phyloP scores from a whole-genome alignment of 2,888 invertebrate species.

The Polymixis flavicincta region DNA sequence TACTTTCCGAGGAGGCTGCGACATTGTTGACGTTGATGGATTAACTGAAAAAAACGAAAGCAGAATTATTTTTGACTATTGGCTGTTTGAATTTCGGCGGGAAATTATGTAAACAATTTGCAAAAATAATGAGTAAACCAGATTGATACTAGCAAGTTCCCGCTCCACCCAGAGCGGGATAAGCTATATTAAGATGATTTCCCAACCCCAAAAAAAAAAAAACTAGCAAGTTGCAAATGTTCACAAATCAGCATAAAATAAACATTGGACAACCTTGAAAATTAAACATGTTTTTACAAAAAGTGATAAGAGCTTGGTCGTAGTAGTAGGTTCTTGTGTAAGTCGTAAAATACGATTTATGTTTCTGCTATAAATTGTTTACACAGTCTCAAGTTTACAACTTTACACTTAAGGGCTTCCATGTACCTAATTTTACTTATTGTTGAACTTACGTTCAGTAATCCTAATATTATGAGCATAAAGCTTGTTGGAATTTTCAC shows the following conservation, averaged over 20 bases:
- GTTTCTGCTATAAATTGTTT: neutral
- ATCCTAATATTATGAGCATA: constrained; percentile 81
- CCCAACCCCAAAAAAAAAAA: too few relatives aligned
- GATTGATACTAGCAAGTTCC: too few relatives aligned
- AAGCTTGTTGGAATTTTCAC: constrained; percentile 78
- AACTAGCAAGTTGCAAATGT: constrained; percentile 15
- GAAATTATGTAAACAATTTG: neutral
- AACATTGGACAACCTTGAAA: constrained; percentile 19
- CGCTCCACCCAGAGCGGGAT: too few relatives aligned
- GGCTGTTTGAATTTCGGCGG: constrained; percentile 6
- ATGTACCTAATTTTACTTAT: accelerated
- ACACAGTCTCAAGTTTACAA: too few relatives aligned
- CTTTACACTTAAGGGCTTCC: neutral
- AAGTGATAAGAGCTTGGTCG: neutral
- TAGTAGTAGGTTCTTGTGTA: neutral
- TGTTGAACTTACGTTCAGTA: constrained; percentile 76
- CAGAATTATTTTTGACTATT: constrained; percentile 4
- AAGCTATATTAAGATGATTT: too few relatives aligned
- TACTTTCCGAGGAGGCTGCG: constrained; percentile 77
- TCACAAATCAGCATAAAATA: constrained; percentile 1
- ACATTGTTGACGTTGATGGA: constrained; percentile 69
- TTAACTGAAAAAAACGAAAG: constrained; percentile 75
- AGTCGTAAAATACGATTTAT: neutral
- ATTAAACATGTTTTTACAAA: constrained; percentile 15
- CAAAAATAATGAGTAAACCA: neutral